Percentiles rank a stretch among this genome's conserved stretches.
phyloP scores from a whole-genome alignment of 2,888 invertebrate species.

The Anarsia innoxiella region DNA sequence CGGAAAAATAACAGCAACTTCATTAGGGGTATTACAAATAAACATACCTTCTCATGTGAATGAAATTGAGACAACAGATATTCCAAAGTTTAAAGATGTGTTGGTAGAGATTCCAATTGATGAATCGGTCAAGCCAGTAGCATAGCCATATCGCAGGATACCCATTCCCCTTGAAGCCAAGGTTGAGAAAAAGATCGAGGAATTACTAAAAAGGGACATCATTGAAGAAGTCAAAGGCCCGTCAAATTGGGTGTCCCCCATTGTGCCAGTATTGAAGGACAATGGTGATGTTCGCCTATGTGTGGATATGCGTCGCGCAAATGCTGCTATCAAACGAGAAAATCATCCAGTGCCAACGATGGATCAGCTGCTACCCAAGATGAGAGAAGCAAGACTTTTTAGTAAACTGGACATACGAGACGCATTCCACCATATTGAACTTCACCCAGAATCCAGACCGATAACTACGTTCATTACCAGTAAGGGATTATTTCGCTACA shows the following conservation, averaged over 20 bases:
- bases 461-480: constrained; percentile 41
- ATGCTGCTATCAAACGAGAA: constrained; percentile 19
- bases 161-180: constrained; percentile 15
- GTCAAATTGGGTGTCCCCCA: constrained; percentile 18
- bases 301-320: constrained; percentile 6
- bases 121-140: not conserved
- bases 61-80: constrained; percentile 1
- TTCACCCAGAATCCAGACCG: constrained; percentile 27
- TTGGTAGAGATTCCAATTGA: not conserved
- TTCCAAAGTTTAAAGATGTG: constrained; percentile 18
- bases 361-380: constrained; percentile 13
- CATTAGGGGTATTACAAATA: constrained; percentile 18
- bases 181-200: constrained; percentile 16
- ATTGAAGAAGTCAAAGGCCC: constrained; percentile 18
- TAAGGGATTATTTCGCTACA: constrained; percentile 37
- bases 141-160: constrained; percentile 1
- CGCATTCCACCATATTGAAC: constrained; percentile 39
- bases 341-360: constrained; percentile 17
- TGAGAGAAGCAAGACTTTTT: constrained; percentile 21
- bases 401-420: constrained; percentile 34
- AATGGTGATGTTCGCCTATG: constrained; percentile 12
- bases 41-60: constrained; percentile 18
- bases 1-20: constrained; percentile 18
- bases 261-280: constrained; percentile 16
- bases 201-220: constrained; percentile 16